Evolutionary conservation across 2,888 invertebrate genomes (phyloP).

Genomic region (Mellilla xanthometata): DNA sequence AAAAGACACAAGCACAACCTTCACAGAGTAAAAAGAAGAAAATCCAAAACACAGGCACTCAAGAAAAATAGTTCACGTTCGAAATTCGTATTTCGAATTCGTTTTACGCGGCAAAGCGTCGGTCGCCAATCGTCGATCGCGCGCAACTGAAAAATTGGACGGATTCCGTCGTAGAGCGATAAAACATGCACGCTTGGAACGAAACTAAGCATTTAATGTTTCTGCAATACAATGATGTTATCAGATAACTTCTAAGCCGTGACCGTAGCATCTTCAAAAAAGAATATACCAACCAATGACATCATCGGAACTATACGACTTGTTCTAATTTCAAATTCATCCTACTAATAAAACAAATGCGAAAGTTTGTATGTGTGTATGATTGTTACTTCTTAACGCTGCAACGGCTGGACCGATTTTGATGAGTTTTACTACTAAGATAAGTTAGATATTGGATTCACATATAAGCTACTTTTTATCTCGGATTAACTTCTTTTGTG

Average conservation of each 20-base stretch:
- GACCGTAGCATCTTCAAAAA: neutral
- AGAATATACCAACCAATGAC: too few relatives aligned
- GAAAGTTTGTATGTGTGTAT: too few relatives aligned
- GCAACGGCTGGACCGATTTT: too few relatives aligned
- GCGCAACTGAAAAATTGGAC: slow-evolving; percentile 61
- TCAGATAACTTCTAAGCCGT: slow-evolving; percentile 6
- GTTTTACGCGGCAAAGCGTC: slow-evolving; percentile 57
- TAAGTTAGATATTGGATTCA: too few relatives aligned
- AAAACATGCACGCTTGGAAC: slow-evolving; percentile 35
- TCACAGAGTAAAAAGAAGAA: slow-evolving; percentile 30
- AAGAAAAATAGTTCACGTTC: slow-evolving; percentile 46
- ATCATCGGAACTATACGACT: too few relatives aligned
- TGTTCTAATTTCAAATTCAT: too few relatives aligned
- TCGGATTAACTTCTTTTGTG: too few relatives aligned
- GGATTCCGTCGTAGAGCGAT: slow-evolving; percentile 49
- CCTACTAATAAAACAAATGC: too few relatives aligned
- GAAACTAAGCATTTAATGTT: slow-evolving; percentile 18
- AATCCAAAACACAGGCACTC: slow-evolving; percentile 50
- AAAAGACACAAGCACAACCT: slow-evolving; percentile 36
- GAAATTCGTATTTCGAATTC: slow-evolving; percentile 36
- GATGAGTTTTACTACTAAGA: too few relatives aligned
- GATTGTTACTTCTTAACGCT: too few relatives aligned
- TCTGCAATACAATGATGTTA: slow-evolving; percentile 6
- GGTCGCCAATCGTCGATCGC: slow-evolving; percentile 60
- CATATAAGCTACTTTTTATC: too few relatives aligned